Evolutionary conservation across 1,140 invertebrate species (phyloP), one percentile per base, ranked within the genome.

Genomic region (silkworm (Bombyx mori)): DNA sequence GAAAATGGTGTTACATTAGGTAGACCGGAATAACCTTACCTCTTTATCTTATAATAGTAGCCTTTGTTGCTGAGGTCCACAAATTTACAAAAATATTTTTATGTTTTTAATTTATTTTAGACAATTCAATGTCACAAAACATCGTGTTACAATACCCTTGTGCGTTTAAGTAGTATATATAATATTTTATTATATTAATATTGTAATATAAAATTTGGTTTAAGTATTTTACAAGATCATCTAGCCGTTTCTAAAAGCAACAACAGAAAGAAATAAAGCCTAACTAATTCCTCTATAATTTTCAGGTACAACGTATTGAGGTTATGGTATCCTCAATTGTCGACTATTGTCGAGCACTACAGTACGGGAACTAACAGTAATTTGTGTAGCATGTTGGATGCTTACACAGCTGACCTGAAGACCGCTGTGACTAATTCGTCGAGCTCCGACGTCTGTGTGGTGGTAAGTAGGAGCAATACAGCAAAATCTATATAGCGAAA

Each of bases 261-360:
- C 5, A 18, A 26, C n/a, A 12, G 22, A 51, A 18, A 51, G 9
- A 42, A 12, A 42, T 7, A 42, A 7, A 8, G 22, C 2, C 42
- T 42, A 42, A 8, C 42, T 42, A 10, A 35, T 45, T 45, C 44
- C 6, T 8, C 45, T 1, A 45, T 50, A 10, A 35, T 47, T 47
- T 50, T 12, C 61, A 73, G 76, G 53, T 73, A 66, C 52, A 78
- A 78, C 52, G 63, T 76, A 3, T n/a, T 70, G 12, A 61, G 73
- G 7, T 54, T 78, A 10, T 78, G 76, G 76, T 78, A 67, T 26
- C 76, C 76, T 7, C 76, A 78, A 50, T 18, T 78, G 3, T 76
- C 76, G 26, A 71, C 76, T 8, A 66, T 78, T 2, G 69, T 76
- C 0, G 76, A 78, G 56, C 62, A 75, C 44, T 69, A 72, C 45